Conservation (phyloP, 2,113 vertebrate genomes). For the Brachypteracias leptosomus region DNA sequence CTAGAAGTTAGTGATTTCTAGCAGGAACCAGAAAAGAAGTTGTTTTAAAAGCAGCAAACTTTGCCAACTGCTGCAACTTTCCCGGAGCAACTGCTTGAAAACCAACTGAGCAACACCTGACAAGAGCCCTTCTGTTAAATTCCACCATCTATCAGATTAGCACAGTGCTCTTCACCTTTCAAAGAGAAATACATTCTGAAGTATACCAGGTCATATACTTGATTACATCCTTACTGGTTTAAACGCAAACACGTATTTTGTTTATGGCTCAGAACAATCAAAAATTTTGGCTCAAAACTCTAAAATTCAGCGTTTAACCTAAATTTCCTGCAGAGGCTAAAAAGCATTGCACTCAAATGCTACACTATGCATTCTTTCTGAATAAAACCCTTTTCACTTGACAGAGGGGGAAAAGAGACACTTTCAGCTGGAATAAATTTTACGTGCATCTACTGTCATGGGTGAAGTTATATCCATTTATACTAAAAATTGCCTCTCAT, state of each 20-base stretch:
- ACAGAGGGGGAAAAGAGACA: not conserved
- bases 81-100: not conserved
- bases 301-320: not conserved
- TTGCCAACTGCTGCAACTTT: not conserved
- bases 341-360: not conserved
- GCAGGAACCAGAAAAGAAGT: not conserved
- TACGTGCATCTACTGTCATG: not conserved
- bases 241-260: not conserved
- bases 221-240: not conserved
- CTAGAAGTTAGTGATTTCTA: not conserved
- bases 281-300: not conserved
- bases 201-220: not conserved
- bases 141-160: not conserved
- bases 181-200: not conserved
- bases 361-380: not conserved
- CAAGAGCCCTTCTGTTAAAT: not conserved
- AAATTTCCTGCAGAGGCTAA: not conserved
- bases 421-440: not conserved
- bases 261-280: not conserved
- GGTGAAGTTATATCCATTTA: not conserved
- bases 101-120: not conserved
- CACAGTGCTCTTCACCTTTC: not conserved
- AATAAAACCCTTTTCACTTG: not conserved
- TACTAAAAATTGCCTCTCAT: not conserved
- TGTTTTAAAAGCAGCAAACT: not conserved